Base-by-base conservation (phyloP, 2,888 invertebrate species). In the Holacanthella duospinosa region DNA sequence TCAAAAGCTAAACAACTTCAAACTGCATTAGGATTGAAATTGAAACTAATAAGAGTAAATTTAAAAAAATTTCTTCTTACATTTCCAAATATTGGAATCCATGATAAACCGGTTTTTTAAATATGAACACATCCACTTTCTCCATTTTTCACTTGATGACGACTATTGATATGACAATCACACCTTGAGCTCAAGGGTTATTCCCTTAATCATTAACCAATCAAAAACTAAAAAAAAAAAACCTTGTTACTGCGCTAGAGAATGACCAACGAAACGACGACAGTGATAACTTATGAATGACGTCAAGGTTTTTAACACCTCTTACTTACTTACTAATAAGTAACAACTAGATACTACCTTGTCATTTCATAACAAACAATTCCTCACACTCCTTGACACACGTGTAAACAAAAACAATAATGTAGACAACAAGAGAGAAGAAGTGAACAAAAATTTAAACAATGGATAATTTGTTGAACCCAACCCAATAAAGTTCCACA, bases 31-130 rank as follows among this genome's bases (percentile, higher is more conserved):
- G 48, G 48, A 3, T 24, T 2, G 3, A 24, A 27, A 12, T 25
- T 53, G 53, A 53, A 36, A 36, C 36, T n/a, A 36, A 9, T 36
- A 16, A 9, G 9, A 36, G 36, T 16, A 36, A 36, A 36, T 9
- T 36, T 9, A 36, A 16, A 36, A 36, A 36, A 36, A 36, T 16
- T 36, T 9, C 36, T 9, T 86, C 87, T 87, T 80, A 87, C 87
- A 87, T 86, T 80, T 87, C 87, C 78, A 87, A 83, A 81, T 87
- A 88, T 82, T 87, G 87, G 81, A 87, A 87, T 77, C 86, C 86
- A 80, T 86, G 82, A 80, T 87, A 87, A 72, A 86, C 86, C 77
- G 87, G 87, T 78, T 86, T 85, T 77, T 86, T 84, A 81, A 86
- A 87, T 80, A 87, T 84, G 76, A 79, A 80, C 78, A 86, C 83